Evolutionary conservation across 2,113 vertebrate species (phyloP).

Genomic region (Baryphthengus martii): DNA sequence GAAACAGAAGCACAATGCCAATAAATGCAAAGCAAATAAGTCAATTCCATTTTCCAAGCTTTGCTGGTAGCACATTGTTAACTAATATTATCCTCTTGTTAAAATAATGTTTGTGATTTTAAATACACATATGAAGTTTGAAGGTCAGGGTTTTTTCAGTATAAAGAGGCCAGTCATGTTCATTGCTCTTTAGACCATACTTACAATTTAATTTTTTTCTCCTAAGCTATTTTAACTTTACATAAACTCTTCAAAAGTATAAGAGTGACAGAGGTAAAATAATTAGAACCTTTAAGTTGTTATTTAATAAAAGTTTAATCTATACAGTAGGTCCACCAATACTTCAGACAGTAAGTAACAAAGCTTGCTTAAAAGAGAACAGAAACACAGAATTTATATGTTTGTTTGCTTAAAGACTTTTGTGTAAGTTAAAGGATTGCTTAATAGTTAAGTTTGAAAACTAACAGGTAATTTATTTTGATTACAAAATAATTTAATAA

Average conservation of each 20-base stretch:
- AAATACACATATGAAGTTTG: background rate
- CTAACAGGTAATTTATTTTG: background rate
- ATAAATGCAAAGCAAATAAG: background rate
- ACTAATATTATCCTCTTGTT: too few relatives aligned
- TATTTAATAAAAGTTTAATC: background rate
- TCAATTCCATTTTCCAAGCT: background rate
- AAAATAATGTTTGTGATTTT: background rate
- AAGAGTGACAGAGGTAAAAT: background rate
- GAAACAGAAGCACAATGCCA: background rate
- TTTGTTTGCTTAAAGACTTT: background rate
- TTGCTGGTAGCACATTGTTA: background rate
- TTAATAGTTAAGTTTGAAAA: background rate
- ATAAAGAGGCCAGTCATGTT: background rate
- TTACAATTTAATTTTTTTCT: background rate
- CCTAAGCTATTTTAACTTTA: background rate
- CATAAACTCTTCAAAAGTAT: background rate
- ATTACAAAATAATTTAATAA: background rate
- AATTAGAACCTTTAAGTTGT: background rate
- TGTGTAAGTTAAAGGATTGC: background rate
- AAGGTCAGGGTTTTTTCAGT: background rate
- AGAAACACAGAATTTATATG: background rate
- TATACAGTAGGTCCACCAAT: background rate
- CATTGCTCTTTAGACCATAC: background rate
- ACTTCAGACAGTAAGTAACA: background rate
- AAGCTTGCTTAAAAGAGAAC: background rate